Conservation (phyloP, 2,797 vertebrate species). For the Odontamblyopus lacepedii region DNA sequence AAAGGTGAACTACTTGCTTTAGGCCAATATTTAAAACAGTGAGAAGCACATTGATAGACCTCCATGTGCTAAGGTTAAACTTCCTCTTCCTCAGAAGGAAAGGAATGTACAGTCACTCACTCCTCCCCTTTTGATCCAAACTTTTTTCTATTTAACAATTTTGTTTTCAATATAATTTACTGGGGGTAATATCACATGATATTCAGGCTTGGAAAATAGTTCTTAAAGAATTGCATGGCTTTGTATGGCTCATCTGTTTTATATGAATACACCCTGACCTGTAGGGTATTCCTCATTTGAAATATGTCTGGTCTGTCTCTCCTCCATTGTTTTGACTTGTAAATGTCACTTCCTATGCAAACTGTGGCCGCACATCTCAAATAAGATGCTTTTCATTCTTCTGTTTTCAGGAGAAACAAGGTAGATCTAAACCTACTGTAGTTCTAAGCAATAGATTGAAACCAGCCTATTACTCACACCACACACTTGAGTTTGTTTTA, state of each 20-base stretch:
- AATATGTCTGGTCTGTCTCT: not conserved
- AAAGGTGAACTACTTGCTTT: not conserved
- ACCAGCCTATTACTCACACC: not conserved
- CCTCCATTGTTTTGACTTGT: constrained; percentile 55
- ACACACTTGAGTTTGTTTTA: constrained; percentile 25
- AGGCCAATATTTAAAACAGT: constrained; percentile 8
- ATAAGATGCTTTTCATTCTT: not conserved
- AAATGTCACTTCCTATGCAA: constrained; percentile 48
- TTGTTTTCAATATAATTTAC: not conserved
- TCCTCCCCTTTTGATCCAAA: not conserved
- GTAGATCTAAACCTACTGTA: no score
- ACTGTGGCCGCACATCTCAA: not conserved
- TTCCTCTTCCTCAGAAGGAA: constrained; percentile 51
- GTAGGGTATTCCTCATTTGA: no score
- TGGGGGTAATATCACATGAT: no score
- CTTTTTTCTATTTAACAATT: not conserved
- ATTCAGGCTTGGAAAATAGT: no score
- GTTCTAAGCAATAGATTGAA: no score
- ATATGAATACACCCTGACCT: not conserved
- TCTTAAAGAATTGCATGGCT: no score
- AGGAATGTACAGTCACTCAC: constrained; percentile 49
- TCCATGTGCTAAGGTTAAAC: not conserved
- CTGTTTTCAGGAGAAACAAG: no score
- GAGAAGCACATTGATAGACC: no score
- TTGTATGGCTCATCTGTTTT: not conserved